A percentile compares a stretch with the other conserved stretches of the same genome.
Evolutionary conservation across 1,140 invertebrate genomes (phyloP).

Genomic region (Nephila pilipes): DNA sequence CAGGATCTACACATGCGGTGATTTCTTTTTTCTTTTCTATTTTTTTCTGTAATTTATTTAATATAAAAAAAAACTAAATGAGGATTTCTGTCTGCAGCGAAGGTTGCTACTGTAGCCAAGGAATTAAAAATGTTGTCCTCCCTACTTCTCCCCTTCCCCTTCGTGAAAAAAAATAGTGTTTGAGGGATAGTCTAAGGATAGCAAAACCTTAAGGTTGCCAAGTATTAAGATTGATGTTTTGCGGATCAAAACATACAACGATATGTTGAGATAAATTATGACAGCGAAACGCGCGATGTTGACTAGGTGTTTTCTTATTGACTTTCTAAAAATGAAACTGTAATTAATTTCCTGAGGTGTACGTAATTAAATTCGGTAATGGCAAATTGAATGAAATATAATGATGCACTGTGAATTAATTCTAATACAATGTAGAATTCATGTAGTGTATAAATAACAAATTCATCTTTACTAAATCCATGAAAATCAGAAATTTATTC

Average conservation of each 20-base stretch:
- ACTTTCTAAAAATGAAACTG: not conserved
- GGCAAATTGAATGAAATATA: no score
- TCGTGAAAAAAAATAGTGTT: not conserved
- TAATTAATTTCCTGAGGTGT: not conserved
- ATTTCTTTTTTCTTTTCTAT: not conserved
- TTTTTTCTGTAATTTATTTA: slow-evolving; percentile 7
- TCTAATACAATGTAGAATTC: no score
- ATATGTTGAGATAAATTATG: slow-evolving; percentile 25
- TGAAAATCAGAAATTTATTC: no score
- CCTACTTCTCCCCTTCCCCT: not conserved
- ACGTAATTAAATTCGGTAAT: no score
- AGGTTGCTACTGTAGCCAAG: not conserved
- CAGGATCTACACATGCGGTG: slow-evolving; percentile 40
- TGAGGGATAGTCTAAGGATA: slow-evolving; percentile 43
- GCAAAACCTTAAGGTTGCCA: not conserved
- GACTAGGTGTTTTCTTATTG: slow-evolving; percentile 19
- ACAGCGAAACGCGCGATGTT: slow-evolving; percentile 9
- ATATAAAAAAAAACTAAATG: slow-evolving; percentile 30
- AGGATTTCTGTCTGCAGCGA: not conserved
- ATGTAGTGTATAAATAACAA: no score
- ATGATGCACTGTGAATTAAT: no score
- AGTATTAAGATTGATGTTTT: slow-evolving; percentile 9
- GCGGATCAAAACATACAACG: slow-evolving; percentile 11
- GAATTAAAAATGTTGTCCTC: slow-evolving; percentile 37
- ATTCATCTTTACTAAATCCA: no score